Percentiles rank a stretch among this genome's conserved stretches.
Conservation (phyloP, 1,140 invertebrate genomes). For the Notospermus geniculatus region DNA sequence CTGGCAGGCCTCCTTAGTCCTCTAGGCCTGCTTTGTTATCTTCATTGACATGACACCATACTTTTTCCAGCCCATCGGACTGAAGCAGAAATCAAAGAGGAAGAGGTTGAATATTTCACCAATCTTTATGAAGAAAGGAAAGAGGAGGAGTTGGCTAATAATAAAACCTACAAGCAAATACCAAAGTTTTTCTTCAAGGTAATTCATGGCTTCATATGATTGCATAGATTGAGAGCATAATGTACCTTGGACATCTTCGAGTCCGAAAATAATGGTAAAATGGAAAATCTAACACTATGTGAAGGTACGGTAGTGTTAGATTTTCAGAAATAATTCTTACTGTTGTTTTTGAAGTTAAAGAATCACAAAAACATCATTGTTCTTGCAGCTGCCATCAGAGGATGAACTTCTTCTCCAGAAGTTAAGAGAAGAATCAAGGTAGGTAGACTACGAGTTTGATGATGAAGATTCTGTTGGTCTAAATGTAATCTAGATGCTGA, state of each 20-base stretch:
- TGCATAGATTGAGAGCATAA: neutral
- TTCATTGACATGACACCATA: too few species aligned
- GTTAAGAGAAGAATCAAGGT: slow-evolving; percentile 77
- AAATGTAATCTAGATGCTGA: neutral
- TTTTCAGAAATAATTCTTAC: too few species aligned
- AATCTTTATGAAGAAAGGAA: slow-evolving; percentile 62
- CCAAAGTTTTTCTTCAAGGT: slow-evolving; percentile 76
- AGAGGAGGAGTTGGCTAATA: slow-evolving; percentile 41
- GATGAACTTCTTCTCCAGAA: slow-evolving; percentile 76
- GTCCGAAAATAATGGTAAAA: too few species aligned
- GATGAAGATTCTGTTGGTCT: neutral
- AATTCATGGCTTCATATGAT: too few species aligned
- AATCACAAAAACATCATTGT: too few species aligned
- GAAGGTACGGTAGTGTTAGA: too few species aligned
- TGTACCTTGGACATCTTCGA: too few species aligned
- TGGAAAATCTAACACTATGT: too few species aligned
- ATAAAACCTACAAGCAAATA: slow-evolving; percentile 57
- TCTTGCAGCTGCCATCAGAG: slow-evolving; percentile 66
- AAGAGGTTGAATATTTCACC: slow-evolving; percentile 62
- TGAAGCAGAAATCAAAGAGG: slow-evolving; percentile 35
- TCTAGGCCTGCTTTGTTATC: too few species aligned
- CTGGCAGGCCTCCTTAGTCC: too few species aligned
- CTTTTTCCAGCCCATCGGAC: slow-evolving; percentile 19
- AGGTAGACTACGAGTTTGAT: slow-evolving; percentile 1
- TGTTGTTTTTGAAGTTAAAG: too few species aligned